Base-by-base conservation (phyloP, 2,797 vertebrate species). In the Orestias chungarensis region DNA sequence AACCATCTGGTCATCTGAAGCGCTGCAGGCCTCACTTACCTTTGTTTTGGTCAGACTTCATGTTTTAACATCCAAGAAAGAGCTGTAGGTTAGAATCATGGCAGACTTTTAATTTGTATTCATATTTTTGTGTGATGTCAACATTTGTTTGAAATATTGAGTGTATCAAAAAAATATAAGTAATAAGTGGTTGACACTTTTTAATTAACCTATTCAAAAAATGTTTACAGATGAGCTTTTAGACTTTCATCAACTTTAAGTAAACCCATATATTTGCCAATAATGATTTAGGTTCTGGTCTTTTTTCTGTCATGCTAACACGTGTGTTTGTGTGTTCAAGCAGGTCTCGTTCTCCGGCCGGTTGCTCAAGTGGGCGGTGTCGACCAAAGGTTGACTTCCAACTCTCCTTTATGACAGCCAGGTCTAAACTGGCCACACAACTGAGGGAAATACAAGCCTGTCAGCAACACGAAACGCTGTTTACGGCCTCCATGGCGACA, bases 341-440 rank as follows among this genome's bases (percentile, higher is more conserved):
- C 46, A 77, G 82, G 86, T 87, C 44, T 84, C 88, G 81, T 71
- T 67, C 79, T 78, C 66, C 74, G 81, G 76, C 64, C 2, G 3
- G 80, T 84, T 89, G 78, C 73, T 88, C 74, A 82, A 87, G 81
- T 71, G 1, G 14, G 42, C 73, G 77, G 77, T 70, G 64, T 79
- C 73, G 94, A 86, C 86, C 93, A 95, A 95, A 95, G 94, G 93
- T 95, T 93, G 81, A 6, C 74, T 93, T 94, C 91, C 94, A 95
- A 84, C 92, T 89, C 84, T 29, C 42, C 91, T 95, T 95, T 95
- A 95, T 95, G 92, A 82, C 81, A 25, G 66, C 83, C 35, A 44
- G 82, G 82, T 79, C 81, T 33, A 66, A 87, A 81, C 68, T 73
- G 72, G 70, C 49, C 31, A 12, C 75, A 55, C 47, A 8, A 33